A percentile compares a stretch with the other conserved stretches of the same genome.
phyloP scores from a whole-genome alignment of 2,797 vertebrate species.

The Crenichthys baileyi region DNA sequence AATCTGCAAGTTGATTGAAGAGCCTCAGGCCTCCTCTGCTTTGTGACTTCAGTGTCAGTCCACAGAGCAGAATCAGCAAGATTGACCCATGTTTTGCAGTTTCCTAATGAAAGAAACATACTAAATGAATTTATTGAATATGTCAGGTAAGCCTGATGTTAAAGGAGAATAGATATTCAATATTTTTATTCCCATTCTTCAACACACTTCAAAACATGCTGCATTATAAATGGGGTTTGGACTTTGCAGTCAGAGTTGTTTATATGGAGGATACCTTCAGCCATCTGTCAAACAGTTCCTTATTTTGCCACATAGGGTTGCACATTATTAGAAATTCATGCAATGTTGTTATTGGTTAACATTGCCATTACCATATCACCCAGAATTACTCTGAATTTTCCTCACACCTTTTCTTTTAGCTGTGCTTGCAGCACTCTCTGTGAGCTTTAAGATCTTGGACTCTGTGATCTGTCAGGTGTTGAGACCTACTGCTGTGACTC shows the following conservation, averaged over 20 bases:
- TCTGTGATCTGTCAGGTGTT: not conserved
- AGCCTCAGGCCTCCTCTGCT: slow-evolving; percentile 46
- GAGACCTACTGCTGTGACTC: not conserved
- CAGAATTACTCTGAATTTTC: not conserved
- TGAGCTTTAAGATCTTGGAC: not conserved
- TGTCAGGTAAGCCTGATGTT: not conserved
- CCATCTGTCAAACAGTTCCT: not conserved
- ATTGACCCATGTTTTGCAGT: slow-evolving; percentile 43
- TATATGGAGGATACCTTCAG: not conserved
- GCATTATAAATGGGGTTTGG: not conserved
- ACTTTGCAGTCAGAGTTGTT: slow-evolving; percentile 1
- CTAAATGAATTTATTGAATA: slow-evolving; percentile 4
- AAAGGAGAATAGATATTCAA: not conserved
- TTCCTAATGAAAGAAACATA: slow-evolving; percentile 24
- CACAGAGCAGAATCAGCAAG: slow-evolving; percentile 35
- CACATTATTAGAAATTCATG: no score
- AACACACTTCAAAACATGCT: slow-evolving; percentile 24
- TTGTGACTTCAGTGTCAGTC: slow-evolving; percentile 48
- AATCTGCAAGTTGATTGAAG: slow-evolving; percentile 57
- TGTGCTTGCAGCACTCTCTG: not conserved
- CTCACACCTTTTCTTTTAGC: not conserved
- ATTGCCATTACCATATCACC: not conserved
- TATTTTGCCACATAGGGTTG: not conserved
- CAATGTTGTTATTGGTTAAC: not conserved
- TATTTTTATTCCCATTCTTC: slow-evolving; percentile 19